Percentiles rank a stretch among this genome's conserved stretches.
phyloP scores from a whole-genome alignment of 2,113 vertebrate genomes.

The Ammospiza nelsoni region DNA sequence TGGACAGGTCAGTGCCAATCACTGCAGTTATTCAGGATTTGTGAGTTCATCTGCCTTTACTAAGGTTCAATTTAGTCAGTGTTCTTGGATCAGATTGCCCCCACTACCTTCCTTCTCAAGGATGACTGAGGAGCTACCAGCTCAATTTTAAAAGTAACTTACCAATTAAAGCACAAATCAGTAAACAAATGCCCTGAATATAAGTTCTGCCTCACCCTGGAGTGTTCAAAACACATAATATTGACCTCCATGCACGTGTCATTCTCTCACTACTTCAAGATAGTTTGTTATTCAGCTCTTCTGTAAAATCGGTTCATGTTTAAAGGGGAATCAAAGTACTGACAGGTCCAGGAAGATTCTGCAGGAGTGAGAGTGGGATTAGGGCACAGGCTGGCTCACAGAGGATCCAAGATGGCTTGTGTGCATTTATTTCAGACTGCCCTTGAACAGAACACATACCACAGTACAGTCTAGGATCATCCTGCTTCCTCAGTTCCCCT shows the following conservation, averaged over 20 bases:
- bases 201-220: neutral
- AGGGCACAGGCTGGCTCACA: neutral
- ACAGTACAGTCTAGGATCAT: neutral
- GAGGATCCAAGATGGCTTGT: neutral
- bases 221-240: neutral
- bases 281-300: neutral
- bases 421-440: neutral
- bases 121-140: accelerated
- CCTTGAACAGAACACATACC: accelerated
- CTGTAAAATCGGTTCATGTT: neutral
- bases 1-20: neutral
- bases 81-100: neutral
- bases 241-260: neutral
- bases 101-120: neutral
- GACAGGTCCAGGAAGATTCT: neutral
- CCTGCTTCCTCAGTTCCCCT: neutral
- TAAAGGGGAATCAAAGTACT: neutral
- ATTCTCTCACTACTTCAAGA: neutral
- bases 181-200: neutral
- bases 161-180: neutral
- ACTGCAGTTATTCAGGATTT: neutral
- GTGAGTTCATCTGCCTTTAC: neutral
- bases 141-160: neutral
- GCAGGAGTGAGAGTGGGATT: neutral
- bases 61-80: neutral